Base-by-base conservation (phyloP, 2,888 invertebrate genomes). In the Machimus atricapillus region DNA sequence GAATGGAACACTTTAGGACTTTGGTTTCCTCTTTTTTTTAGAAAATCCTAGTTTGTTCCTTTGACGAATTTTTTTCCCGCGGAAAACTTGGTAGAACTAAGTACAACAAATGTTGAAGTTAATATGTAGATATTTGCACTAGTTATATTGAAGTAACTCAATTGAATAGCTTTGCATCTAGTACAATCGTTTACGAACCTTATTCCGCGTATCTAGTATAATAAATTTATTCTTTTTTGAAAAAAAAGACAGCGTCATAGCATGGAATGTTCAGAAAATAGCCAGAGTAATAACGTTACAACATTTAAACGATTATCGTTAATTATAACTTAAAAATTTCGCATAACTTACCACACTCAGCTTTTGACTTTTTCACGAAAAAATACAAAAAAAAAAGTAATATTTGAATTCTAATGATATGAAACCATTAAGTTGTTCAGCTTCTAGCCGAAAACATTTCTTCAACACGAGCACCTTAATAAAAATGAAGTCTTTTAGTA, bases 391-490 rank as follows among this genome's bases (percentile, higher is more conserved):
- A 56, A 16, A 77, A 77, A 37, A 77, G 9, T 40, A 77, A 77
- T 27, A 27, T 40, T 77, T 19, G 3, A 77, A 77, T 37, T 40
- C 37, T 77, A 77, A 40, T n/a, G n/a, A 77, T 77, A 40, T 77
- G 77, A 77, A 77, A 66, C 66, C 37, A 77, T 37, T 40, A 77
- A 77, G 77, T 66, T 66, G 66, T 66, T 66, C 66, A 66, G 66
- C 66, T 66, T 66, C 27, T 66, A 58, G 58, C 58, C 37, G 73
- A 83, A 27, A 40, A 83, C 19, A 37, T 83, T 83, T 66, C 37
- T 66, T 83, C 83, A 66, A 37, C 83, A 83, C 73, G 31, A 37
- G 83, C 83, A 83, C 83, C 73, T 58, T 83, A 83, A 66, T 83
- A 66, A 83, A 40, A 66, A 40, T 40, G 37, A 66, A 40, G 16